Conservation (phyloP, 2,888 invertebrate species). For the Sabellastarte sp. region DNA sequence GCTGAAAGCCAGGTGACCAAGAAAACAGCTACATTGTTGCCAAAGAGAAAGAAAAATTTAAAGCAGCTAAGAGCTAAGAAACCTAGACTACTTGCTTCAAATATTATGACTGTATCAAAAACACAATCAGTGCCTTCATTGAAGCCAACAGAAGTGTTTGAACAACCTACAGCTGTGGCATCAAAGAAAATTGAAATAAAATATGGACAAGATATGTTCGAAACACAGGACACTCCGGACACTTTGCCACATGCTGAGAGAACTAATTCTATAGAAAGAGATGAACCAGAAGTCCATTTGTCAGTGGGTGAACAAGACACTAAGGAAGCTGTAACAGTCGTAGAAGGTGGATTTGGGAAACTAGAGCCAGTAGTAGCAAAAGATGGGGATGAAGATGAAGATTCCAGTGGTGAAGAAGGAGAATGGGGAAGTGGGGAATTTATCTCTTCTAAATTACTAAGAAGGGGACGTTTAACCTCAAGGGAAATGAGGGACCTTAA, state of each 20-base stretch:
- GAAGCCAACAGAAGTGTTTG: conserved; percentile 37
- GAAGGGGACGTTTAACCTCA: conserved; percentile 72
- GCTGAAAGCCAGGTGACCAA: background rate
- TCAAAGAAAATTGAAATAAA: conserved; percentile 56
- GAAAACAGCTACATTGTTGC: no score
- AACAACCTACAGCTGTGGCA: conserved; percentile 62
- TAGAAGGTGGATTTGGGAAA: conserved; percentile 49
- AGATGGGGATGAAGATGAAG: conserved; percentile 18
- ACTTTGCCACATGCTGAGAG: background rate
- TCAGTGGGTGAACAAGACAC: background rate
- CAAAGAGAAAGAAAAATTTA: background rate
- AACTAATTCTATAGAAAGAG: background rate
- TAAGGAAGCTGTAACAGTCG: no score
- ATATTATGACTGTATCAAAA: no score
- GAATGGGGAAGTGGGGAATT: conserved; percentile 41
- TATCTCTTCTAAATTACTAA: conserved; percentile 69
- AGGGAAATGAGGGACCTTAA: conserved; percentile 66
- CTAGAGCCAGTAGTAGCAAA: conserved; percentile 38
- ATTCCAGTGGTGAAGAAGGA: conserved; percentile 37
- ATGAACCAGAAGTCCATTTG: background rate
- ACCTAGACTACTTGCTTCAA: background rate
- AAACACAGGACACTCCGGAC: background rate
- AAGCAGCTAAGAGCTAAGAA: background rate
- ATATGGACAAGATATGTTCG: background rate
- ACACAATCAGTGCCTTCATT: no score